Conservation (phyloP, 2,797 vertebrate genomes). For the Myotis planiceps region DNA sequence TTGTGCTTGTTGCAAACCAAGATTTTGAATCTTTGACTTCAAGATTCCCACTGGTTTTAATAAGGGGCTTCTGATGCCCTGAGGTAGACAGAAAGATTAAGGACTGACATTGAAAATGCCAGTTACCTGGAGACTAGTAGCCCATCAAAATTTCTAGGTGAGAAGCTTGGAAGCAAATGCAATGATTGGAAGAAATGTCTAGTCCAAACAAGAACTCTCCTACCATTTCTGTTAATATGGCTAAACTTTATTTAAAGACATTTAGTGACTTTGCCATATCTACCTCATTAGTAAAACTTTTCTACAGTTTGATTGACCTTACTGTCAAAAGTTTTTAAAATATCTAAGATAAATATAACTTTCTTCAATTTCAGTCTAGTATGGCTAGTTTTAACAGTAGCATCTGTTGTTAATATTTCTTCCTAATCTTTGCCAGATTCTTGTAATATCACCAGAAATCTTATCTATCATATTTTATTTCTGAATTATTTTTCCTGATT, state of each 20-base stretch:
- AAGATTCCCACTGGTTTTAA: not conserved
- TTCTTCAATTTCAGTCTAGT: not conserved
- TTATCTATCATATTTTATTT: not conserved
- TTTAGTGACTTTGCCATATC: conserved; percentile 56
- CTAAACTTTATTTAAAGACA: conserved; percentile 41
- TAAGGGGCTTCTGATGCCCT: not conserved
- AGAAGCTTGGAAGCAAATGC: not conserved
- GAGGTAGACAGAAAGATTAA: not conserved
- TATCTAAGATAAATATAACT: conserved; percentile 55
- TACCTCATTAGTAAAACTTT: conserved; percentile 53
- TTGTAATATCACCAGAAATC: not conserved
- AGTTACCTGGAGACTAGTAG: not conserved
- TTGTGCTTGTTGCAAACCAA: not conserved
- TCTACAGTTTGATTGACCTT: conserved; percentile 26
- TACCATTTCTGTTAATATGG: conserved; percentile 8
- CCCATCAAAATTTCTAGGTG: not conserved
- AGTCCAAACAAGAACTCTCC: conserved; percentile 6
- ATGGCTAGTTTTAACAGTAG: not conserved
- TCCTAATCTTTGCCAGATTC: not conserved
- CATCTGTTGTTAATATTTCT: not conserved
- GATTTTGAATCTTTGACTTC: not conserved
- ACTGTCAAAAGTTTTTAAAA: conserved; percentile 47
- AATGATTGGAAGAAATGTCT: conserved; percentile 27
- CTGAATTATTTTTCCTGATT: not conserved
- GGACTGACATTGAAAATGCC: conserved; percentile 10